Evolutionary conservation across 2,113 vertebrate genomes (phyloP).

Genomic region (Galbula dea): DNA sequence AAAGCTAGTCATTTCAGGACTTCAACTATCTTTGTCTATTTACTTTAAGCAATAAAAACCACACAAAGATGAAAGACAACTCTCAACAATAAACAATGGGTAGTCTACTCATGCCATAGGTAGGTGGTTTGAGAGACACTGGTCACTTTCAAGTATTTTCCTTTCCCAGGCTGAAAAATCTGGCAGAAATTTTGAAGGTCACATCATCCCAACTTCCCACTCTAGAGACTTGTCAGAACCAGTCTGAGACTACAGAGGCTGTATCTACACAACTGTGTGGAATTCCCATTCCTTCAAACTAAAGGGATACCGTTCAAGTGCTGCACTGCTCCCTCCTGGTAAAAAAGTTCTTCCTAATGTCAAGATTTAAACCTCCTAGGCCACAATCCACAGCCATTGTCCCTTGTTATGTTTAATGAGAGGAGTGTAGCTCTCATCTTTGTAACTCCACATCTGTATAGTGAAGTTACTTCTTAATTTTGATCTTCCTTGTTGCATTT

Average conservation of each 20-base stretch:
- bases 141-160: neutral
- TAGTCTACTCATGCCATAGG: neutral
- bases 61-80: neutral
- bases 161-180: neutral
- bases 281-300: neutral
- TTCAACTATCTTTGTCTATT: neutral
- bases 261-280: neutral
- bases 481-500: neutral
- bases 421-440: neutral
- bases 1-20: neutral
- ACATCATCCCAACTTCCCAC: neutral
- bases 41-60: neutral
- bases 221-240: neutral
- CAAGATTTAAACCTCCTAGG: neutral
- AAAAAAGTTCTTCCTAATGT: neutral
- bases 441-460: neutral
- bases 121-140: neutral
- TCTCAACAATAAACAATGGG: neutral
- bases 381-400: neutral
- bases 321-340: neutral
- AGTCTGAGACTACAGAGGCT: neutral
- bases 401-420: neutral
- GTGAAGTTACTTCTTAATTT: neutral
- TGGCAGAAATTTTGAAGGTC: neutral
- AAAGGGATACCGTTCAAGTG: neutral